A percentile compares a stretch with the other conserved stretches of the same genome.
Conservation (phyloP, 1,140 invertebrate species). For the Zaprionus davidi region DNA sequence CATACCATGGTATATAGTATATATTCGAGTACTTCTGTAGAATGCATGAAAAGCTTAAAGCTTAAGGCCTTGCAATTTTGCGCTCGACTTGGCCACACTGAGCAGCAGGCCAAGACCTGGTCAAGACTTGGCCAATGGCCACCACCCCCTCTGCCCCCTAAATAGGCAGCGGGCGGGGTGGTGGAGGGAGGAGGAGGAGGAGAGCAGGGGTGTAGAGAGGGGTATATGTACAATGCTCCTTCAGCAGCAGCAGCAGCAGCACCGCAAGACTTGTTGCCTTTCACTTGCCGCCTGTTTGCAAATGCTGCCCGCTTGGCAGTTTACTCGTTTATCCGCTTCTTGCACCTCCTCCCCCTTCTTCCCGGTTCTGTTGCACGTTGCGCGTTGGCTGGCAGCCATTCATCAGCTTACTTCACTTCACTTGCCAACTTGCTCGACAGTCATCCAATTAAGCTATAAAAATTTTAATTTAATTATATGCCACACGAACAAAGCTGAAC, state of each 20-base stretch:
- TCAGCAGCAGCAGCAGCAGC: too few species aligned
- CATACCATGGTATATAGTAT: not conserved
- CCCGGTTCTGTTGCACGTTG: not conserved
- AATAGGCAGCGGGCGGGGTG: too few species aligned
- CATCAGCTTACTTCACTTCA: constrained; percentile 36
- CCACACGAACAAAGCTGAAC: constrained; percentile 67
- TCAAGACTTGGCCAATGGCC: constrained; percentile 9
- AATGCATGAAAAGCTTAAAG: constrained; percentile 16
- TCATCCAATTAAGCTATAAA: constrained; percentile 81
- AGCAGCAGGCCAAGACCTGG: constrained; percentile 9
- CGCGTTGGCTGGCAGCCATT: constrained; percentile 15
- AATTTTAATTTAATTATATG: constrained; percentile 82
- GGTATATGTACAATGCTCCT: too few species aligned
- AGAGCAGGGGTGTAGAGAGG: not conserved
- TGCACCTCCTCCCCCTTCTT: too few species aligned
- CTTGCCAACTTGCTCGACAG: constrained; percentile 52
- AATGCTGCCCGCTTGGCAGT: constrained; percentile 20
- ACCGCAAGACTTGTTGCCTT: constrained; percentile 41
- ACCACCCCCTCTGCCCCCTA: not conserved
- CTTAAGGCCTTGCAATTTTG: constrained; percentile 2
- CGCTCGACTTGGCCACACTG: constrained; percentile 7
- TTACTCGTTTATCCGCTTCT: constrained; percentile 8
- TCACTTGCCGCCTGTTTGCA: constrained; percentile 37
- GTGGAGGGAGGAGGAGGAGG: too few species aligned
- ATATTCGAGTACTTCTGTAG: not conserved